Evolutionary conservation across 2,888 invertebrate genomes (phyloP).

Genomic region (Cylindroiulus punctatus): DNA sequence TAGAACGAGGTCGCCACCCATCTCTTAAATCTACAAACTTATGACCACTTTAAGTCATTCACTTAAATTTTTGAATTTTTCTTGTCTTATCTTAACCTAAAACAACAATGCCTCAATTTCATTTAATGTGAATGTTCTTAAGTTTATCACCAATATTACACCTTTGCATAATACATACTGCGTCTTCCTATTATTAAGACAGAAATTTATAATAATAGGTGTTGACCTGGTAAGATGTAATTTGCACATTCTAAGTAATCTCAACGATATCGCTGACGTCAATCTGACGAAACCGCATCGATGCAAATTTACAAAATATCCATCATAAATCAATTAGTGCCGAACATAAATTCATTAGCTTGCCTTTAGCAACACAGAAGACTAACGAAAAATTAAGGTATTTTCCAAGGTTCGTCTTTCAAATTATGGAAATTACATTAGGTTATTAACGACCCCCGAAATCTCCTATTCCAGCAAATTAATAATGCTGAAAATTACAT

Average conservation of each 20-base stretch:
- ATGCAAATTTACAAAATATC: not conserved
- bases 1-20: too few species aligned
- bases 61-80: too few species aligned
- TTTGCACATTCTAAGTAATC: not conserved
- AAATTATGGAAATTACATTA: not conserved
- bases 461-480: not conserved
- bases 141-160: too few species aligned
- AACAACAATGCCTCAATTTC: too few species aligned
- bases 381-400: not conserved
- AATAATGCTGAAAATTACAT: constrained; percentile 11
- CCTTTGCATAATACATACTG: too few species aligned
- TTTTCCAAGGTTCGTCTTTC: not conserved
- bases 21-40: too few species aligned
- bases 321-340: not conserved
- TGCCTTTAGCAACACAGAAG: not conserved
- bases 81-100: too few species aligned
- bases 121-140: too few species aligned
- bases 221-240: not conserved
- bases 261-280: not conserved
- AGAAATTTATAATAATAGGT: not conserved
- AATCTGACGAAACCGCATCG: not conserved
- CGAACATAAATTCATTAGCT: not conserved
- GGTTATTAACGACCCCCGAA: not conserved
- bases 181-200: not conserved
- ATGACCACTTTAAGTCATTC: too few species aligned